phyloP scores from a whole-genome alignment of 2,113 vertebrate genomes.

The Sinocyclocheilus grahami region DNA sequence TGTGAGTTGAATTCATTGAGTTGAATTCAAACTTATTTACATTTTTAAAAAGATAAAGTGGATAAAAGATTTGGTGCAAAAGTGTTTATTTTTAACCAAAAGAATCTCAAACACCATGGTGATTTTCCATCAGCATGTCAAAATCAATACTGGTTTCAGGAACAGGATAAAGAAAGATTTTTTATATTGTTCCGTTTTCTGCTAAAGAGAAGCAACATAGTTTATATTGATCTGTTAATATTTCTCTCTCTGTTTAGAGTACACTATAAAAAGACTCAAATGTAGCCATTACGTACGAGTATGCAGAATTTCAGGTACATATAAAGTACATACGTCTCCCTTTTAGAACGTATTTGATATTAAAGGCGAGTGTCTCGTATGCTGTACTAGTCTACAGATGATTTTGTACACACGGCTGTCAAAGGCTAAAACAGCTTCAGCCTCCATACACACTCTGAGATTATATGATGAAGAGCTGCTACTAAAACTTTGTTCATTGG shows the following conservation, averaged over 20 bases:
- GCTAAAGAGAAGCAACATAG: neutral
- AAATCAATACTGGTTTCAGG: neutral
- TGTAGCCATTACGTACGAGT: neutral
- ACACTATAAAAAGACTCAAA: neutral
- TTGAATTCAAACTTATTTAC: neutral
- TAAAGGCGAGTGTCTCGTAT: neutral
- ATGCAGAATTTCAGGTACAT: conserved; percentile 10
- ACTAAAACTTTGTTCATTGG: neutral
- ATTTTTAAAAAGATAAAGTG: neutral
- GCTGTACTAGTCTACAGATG: neutral
- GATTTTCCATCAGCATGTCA: neutral
- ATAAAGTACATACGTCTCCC: neutral
- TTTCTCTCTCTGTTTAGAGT: neutral
- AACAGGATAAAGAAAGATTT: neutral
- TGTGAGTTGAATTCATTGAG: no score
- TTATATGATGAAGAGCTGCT: neutral
- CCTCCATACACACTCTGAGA: neutral
- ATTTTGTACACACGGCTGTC: neutral
- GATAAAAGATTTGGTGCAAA: neutral
- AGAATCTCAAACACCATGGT: neutral
- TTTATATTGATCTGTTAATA: neutral
- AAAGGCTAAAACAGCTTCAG: neutral
- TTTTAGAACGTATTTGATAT: neutral
- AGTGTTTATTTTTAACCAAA: conserved; percentile 5
- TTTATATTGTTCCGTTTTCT: neutral